Conservation (phyloP, 2,888 invertebrate genomes). For the Pheosia tremula region DNA sequence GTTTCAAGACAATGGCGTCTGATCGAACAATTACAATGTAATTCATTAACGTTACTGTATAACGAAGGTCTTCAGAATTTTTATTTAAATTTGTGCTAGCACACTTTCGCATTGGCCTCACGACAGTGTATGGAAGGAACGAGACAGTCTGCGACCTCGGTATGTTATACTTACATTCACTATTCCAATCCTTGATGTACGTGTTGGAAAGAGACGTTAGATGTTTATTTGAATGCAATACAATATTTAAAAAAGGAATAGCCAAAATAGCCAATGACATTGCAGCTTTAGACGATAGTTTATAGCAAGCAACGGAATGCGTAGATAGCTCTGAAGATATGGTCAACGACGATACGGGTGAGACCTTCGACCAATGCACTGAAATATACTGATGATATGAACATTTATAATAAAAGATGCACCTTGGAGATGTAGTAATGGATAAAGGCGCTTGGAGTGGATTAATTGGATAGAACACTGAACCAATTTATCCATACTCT, state of each 20-base stretch:
- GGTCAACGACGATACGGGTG: neutral
- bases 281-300: too few species aligned
- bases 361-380: neutral
- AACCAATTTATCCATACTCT: too few species aligned
- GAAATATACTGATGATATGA: neutral
- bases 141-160: neutral
- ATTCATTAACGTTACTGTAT: conserved; percentile 8
- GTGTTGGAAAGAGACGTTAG: neutral
- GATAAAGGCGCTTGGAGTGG: too few species aligned
- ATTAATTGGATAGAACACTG: too few species aligned
- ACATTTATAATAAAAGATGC: neutral
- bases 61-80: conserved; percentile 10
- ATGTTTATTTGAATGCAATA: neutral
- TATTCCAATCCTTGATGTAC: neutral
- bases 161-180: neutral
- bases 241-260: too few species aligned
- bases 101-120: conserved; percentile 9
- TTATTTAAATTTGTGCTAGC: conserved; percentile 7
- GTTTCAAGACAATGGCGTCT: conserved; percentile 7
- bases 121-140: neutral
- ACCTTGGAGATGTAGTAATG: too few species aligned
- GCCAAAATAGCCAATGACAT: too few species aligned
- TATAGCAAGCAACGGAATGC: too few species aligned
- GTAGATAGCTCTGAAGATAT: neutral
- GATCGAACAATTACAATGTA: conserved; percentile 6